Percentiles rank a stretch among this genome's conserved stretches.
Conservation (phyloP, 2,888 invertebrate species). For the Geotrupes spiniger region DNA sequence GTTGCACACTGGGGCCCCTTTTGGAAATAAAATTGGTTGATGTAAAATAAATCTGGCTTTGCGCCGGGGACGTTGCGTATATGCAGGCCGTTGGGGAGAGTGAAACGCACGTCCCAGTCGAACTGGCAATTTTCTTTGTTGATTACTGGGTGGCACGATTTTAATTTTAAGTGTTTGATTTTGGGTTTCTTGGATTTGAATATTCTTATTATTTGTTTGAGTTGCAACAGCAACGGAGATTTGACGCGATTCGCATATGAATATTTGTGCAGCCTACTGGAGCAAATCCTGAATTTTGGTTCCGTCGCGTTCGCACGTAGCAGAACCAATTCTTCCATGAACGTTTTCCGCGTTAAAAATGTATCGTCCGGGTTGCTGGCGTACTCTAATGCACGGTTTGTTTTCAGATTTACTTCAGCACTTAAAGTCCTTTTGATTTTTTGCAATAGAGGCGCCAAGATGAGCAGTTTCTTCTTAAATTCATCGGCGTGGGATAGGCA, state of each 20-base stretch:
- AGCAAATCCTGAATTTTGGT: conserved; percentile 14
- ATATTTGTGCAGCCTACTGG: conserved; percentile 16
- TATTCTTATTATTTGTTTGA: conserved; percentile 9
- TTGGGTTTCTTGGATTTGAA: conserved; percentile 8
- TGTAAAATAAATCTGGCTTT: conserved; percentile 8
- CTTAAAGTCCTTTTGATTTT: too few species aligned
- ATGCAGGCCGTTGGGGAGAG: conserved; percentile 19
- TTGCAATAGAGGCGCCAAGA: too few species aligned
- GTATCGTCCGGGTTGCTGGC: not conserved
- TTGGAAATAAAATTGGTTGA: conserved; percentile 14
- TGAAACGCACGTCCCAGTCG: conserved; percentile 16
- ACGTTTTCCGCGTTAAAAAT: conserved; percentile 7
- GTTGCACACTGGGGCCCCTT: conserved; percentile 11
- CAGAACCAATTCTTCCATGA: conserved; percentile 13
- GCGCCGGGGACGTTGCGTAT: conserved; percentile 12
- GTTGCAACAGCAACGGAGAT: conserved; percentile 7
- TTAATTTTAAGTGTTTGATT: not conserved
- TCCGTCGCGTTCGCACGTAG: conserved; percentile 1
- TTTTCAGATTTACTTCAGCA: too few species aligned
- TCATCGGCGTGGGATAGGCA: too few species aligned
- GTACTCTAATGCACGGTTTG: not conserved
- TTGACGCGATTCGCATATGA: conserved; percentile 12
- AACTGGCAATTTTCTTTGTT: not conserved
- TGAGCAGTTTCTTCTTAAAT: too few species aligned
- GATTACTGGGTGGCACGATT: not conserved